Percentiles rank a stretch among this genome's conserved stretches.
phyloP scores from a whole-genome alignment of 2,888 invertebrate species.

The Caenorhabditis imperialis region DNA sequence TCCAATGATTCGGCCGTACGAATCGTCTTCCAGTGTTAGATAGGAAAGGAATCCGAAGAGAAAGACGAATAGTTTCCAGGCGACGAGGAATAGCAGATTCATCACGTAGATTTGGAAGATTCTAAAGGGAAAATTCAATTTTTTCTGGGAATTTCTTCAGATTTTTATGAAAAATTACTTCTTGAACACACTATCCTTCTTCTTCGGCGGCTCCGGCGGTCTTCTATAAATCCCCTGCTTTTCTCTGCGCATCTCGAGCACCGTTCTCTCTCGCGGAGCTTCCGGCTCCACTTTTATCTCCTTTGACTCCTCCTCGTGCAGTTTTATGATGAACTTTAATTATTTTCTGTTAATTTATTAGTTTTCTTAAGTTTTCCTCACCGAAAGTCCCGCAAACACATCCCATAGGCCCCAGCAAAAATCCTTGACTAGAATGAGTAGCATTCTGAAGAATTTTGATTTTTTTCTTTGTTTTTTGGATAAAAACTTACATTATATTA shows the following conservation, averaged over 20 bases:
- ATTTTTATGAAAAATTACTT: conserved; percentile 17
- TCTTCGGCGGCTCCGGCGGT: conserved; percentile 29
- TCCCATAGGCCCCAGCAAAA: no score
- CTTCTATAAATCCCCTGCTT: conserved; percentile 37
- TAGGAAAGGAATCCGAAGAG: conserved; percentile 48
- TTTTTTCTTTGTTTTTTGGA: no score
- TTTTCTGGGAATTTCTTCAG: background rate
- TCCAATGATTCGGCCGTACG: conserved; percentile 21
- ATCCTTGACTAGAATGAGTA: conserved; percentile 27
- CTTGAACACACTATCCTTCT: conserved; percentile 28
- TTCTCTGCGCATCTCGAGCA: conserved; percentile 37
- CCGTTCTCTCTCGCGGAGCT: conserved; percentile 17
- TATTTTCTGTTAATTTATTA: no score
- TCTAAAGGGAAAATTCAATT: conserved; percentile 30
- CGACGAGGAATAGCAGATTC: conserved; percentile 44
- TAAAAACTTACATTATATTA: no score
- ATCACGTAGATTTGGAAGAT: conserved; percentile 53
- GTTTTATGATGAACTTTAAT: conserved; percentile 53
- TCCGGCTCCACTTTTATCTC: conserved; percentile 30
- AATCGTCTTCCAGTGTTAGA: conserved; percentile 15
- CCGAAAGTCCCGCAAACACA: no score
- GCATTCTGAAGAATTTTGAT: no score
- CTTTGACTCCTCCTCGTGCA: conserved; percentile 53
- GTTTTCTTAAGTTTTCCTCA: no score
- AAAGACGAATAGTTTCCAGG: conserved; percentile 29